Base-by-base conservation (phyloP, 2,888 invertebrate species). In the Craniophora ligustri region DNA sequence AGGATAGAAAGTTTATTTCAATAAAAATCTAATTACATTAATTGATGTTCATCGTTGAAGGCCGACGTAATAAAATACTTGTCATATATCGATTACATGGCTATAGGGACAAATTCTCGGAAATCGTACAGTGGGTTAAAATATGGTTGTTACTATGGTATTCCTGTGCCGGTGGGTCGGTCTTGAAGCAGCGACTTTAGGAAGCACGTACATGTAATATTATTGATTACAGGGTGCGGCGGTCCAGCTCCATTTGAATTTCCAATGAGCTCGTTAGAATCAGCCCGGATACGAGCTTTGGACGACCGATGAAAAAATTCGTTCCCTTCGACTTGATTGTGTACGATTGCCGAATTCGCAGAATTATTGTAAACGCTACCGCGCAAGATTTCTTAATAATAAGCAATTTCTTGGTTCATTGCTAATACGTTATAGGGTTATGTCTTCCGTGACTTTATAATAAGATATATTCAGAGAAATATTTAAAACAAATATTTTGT, bases 191-290 rank as follows among this genome's bases (percentile, higher is more conserved):
- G 78, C 60, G 79, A 80, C 84, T 89, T 86, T 84, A 87, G 89
- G 86, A 89, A 87, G 84, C 91, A 89, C 90, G 90, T 92, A 90
- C 91, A 86, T 89, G 88, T 92, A 91, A 91, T 92, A 91, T 92
- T 92, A 92, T 93, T 92, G 92, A 93, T 93, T 89, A 89, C 88
- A 76, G 89, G 85, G 90, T 84, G 87, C 86, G 86, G 82, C 83
- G 84, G 88, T 86, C 87, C 86, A 84, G 83, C 79, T 78, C 84
- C 74, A 92, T 92, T 92, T 92, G 92, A 93, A 93, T 91, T 92
- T 88, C 91, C 89, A 92, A 92, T 92, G 91, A 92, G 92, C 89
- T 91, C 89, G 92, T 92, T 92, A 92, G 85, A 89, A 85, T 83
- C 82, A 79, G 83, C 79, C 80, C 76, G 86, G 76, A 84, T 84